Percentiles rank a stretch among this genome's conserved stretches.
These are phyloP conservation scores for Aplysia californica DNA, from an alignment of 1,140 invertebrate genomes.

Conservation along the genomic window DNA sequence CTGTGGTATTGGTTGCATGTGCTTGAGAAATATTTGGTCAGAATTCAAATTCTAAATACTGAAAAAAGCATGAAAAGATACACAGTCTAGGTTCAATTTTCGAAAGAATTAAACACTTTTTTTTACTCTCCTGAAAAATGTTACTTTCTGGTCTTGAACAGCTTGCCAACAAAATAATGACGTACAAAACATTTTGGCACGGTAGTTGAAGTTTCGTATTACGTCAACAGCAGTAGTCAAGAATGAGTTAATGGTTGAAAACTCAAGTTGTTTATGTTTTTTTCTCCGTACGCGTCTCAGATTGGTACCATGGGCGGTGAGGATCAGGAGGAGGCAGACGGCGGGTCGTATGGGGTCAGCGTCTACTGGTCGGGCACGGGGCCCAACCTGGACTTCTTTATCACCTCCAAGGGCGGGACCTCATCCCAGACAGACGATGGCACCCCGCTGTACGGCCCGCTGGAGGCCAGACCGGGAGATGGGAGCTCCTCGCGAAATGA, in stretches of 20 bases:
- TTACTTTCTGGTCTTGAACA: too few species aligned
- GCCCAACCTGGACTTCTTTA: conserved; percentile 19
- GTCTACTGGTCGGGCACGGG: background rate
- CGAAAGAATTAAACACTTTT: too few species aligned
- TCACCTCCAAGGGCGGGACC: background rate
- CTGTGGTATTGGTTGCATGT: too few species aligned
- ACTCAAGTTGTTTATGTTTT: background rate
- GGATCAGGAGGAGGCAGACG: background rate
- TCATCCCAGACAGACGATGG: background rate
- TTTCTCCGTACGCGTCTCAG: too few species aligned
- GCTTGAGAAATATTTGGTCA: too few species aligned
- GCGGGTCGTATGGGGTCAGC: background rate
- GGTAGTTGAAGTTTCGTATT: background rate
- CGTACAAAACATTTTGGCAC: background rate
- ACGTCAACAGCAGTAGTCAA: background rate
- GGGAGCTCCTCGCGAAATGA: background rate
- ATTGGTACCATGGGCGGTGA: conserved; percentile 9
- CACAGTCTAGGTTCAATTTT: too few species aligned
- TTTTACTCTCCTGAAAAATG: too few species aligned
- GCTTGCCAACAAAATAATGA: background rate
- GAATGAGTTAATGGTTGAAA: background rate
- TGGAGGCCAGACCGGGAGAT: too few species aligned
- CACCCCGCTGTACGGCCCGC: background rate
- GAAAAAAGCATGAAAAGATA: too few species aligned
- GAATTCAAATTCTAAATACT: too few species aligned